These are phyloP conservation scores for Temnothorax longispinosus DNA, from an alignment of 1,140 invertebrate genomes.

Conservation along the genomic window DNA sequence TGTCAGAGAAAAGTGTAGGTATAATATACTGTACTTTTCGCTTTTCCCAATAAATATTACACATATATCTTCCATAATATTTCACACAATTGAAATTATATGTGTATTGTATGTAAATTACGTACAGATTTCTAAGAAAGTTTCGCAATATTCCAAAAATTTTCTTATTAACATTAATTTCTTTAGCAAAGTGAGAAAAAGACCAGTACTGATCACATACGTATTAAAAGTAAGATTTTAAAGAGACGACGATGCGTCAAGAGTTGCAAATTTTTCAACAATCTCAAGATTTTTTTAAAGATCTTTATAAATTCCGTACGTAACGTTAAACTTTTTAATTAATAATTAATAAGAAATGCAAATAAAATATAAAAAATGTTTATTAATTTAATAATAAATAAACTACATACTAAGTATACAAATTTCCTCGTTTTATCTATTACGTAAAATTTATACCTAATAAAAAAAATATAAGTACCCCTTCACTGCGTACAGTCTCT, in stretches of 20 bases:
- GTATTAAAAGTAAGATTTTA: not conserved
- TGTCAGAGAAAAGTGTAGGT: not conserved
- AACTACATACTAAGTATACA: not conserved
- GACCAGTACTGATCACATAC: not conserved
- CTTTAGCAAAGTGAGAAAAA: not conserved
- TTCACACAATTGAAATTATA: not conserved
- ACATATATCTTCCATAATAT: not conserved
- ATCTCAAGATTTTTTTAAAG: not conserved
- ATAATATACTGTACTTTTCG: not conserved
- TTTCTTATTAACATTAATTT: not conserved
- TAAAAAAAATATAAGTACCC: not conserved
- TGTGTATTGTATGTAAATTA: not conserved
- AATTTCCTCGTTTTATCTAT: not conserved
- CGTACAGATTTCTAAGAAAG: not conserved
- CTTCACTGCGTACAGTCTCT: not conserved
- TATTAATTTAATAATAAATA: slow-evolving; percentile 4
- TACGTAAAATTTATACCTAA: slow-evolving; percentile 12
- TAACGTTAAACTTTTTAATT: not conserved
- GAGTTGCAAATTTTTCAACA: not conserved
- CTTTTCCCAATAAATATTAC: not conserved
- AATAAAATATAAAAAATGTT: not conserved
- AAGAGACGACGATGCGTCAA: not conserved
- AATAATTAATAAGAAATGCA: not conserved
- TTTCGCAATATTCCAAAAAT: not conserved
- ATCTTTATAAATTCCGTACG: not conserved